Evolutionary conservation across 2,888 invertebrate genomes (phyloP), one percentile per base, ranked within the genome.

Genomic region (Allygus modestus): DNA sequence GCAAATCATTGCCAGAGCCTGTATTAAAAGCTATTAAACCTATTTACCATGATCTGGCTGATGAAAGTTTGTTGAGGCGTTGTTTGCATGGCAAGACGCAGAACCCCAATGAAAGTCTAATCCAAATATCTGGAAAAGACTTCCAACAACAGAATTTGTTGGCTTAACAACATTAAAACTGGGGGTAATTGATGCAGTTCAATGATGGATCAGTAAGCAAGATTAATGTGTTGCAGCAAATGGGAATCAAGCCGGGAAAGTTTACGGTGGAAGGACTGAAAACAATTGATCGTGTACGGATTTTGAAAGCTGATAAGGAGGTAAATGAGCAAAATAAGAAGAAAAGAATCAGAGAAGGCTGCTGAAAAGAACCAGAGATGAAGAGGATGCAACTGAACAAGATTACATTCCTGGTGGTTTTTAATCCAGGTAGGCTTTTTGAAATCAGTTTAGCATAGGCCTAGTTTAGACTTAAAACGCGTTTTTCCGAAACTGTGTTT

Each of bases 181-280:
- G 12, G 73, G 33, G 1, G 73, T 73, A 7, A 15, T 12, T 15
- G 73, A 73, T 73, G 73, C 33, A 31, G 73, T 73, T 73, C 11
- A 69, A 69, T 69, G 69, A 69, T 7, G 69, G 69, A 31, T 4
- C 69, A 5, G 26, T 69, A 11, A 7, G 11, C n/a, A 69, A 69
- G 20, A 26, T 26, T 9, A 69, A 69, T 69, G 28, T 69, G 5
- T 69, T 23, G n/a, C n/a, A n/a, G n/a, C n/a, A n/a, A n/a, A n/a
- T n/a, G n/a, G n/a, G n/a, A n/a, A n/a, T n/a, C n/a, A 69, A 69
- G 12, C 69, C 26, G 4, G 17, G 33, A 69, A 31, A 69, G 5
- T 69, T 69, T 23, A 17, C 28, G 26, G 17, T 69, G 4, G 5
- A 4, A 23, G 28, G 23, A 7, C 17, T 69, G 5, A 5, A 69